Evolutionary conservation across 2,113 vertebrate genomes (phyloP), one percentile per base, ranked within the genome.

Genomic region (Muscicapa adusta): DNA sequence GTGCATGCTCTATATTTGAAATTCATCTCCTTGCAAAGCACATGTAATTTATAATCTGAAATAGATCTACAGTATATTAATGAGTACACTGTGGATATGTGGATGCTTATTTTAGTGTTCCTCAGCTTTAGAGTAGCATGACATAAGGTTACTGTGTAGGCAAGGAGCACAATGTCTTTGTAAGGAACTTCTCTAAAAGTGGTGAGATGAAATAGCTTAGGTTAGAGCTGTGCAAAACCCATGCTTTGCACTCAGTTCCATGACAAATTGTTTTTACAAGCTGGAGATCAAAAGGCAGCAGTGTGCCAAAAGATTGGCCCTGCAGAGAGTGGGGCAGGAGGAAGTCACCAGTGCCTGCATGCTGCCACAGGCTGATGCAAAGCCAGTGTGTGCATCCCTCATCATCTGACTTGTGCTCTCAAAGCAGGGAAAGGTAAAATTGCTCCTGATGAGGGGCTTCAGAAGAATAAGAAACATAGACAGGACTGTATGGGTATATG

Each of bases 161-260:
- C 8, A 73, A 66, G n/a, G 18, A 92, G 31, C 31, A 28, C 33
- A 57, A 4, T 4, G 2, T 10, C 28, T 58, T 68, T 4, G 20
- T 47, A 71, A 76, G 18, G 47, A 68, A 9, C 38, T 72, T 75
- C 57, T 31, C 20, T 45, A 12, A 38, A 83, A 81, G 4, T 14
- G 1, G 16, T 50, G 26, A 47, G 23, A 45, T 2, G 0, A 25
- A 22, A 17, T 8, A 58, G 17, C 18, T 68, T 26, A 17, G 20
- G 14, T 47, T 50, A 67, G 28, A 66, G 47, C 34, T 66, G 12
- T 63, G 47, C 26, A 88, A 56, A 70, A 83, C 47, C 26, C 43
- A 23, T 0, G 1, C 12, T 36, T 53, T 23, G 15, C 0, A 0
- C 54, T 74, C 53, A 8, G 53, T 38, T 65, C 20, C 5, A 1